Conservation (phyloP, 1,140 invertebrate genomes). For the Monochamus saltuarius region DNA sequence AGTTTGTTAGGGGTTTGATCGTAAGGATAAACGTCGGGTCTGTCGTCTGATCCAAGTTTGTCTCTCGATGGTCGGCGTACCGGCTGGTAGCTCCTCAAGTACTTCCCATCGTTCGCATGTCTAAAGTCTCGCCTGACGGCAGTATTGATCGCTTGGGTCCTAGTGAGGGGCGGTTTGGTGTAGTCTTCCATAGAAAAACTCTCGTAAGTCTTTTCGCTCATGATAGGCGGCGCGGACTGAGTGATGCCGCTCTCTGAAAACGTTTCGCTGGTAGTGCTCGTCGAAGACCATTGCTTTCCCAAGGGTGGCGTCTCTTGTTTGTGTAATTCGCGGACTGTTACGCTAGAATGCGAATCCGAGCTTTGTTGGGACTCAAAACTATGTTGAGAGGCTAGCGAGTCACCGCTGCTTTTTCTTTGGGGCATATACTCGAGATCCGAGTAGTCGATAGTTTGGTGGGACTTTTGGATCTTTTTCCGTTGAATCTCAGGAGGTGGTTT, state of each 20-base stretch:
- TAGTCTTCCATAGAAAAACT: conserved; percentile 17
- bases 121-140: conserved; percentile 20
- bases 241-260: conserved; percentile 42
- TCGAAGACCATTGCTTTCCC: conserved; percentile 42
- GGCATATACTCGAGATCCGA: conserved; percentile 45
- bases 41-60: conserved; percentile 25
- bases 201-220: conserved; percentile 23
- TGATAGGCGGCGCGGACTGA: conserved; percentile 40
- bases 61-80: conserved; percentile 25
- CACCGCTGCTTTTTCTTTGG: conserved; percentile 57
- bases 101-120: conserved; percentile 18
- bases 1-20: conserved; percentile 45
- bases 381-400: conserved; percentile 57
- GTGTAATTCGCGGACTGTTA: conserved; percentile 17
- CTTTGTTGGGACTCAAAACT: conserved; percentile 44
- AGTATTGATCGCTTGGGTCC: conserved; percentile 30
- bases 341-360: conserved; percentile 37
- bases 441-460: conserved; percentile 54
- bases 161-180: conserved; percentile 30
- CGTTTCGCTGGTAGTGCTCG: conserved; percentile 46
- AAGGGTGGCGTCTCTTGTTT: conserved; percentile 27
- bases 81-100: conserved; percentile 11
- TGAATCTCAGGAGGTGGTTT: conserved; percentile 40
- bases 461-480: conserved; percentile 59
- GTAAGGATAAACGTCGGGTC: conserved; percentile 38